Evolutionary conservation across 2,888 invertebrate genomes (phyloP).

Genomic region (Cephus pygmeus): DNA sequence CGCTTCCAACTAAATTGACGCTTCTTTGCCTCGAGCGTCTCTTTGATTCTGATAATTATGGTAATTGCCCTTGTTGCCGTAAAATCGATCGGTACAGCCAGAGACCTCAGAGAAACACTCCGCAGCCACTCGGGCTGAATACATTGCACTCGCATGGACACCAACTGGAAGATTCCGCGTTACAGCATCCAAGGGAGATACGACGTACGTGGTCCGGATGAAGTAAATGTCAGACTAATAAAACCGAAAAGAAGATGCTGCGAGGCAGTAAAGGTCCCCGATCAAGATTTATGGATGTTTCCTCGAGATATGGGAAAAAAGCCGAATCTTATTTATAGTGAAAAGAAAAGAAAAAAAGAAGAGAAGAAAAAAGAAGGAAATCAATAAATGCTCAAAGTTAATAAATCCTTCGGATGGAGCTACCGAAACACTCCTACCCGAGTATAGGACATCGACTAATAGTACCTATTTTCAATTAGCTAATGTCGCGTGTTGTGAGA

Average conservation of each 20-base stretch:
- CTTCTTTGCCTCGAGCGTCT: constrained; percentile 25
- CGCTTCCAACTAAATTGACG: constrained; percentile 18
- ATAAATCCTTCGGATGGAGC: neutral
- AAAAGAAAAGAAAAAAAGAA: constrained; percentile 12
- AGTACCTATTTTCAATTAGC: neutral
- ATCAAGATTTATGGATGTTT: constrained; percentile 35
- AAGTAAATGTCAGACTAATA: no score
- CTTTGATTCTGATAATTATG: constrained; percentile 22
- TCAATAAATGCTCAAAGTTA: constrained; percentile 30
- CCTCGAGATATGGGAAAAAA: constrained; percentile 35
- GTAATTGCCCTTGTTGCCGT: constrained; percentile 30
- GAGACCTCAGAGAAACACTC: neutral
- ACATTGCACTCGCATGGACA: no score
- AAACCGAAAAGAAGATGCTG: neutral
- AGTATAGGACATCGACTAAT: neutral
- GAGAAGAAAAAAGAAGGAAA: constrained; percentile 38
- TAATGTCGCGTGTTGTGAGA: neutral
- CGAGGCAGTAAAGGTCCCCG: neutral
- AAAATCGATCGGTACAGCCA: constrained; percentile 15
- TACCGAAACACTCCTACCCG: neutral
- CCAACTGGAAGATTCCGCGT: no score
- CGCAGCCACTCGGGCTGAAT: no score
- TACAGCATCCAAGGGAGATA: no score
- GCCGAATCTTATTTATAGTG: constrained; percentile 39
- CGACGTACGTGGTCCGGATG: no score